Base-by-base conservation (phyloP, 37 sponge, comb jelly and placozoan species). In the Crambe crambe region DNA sequence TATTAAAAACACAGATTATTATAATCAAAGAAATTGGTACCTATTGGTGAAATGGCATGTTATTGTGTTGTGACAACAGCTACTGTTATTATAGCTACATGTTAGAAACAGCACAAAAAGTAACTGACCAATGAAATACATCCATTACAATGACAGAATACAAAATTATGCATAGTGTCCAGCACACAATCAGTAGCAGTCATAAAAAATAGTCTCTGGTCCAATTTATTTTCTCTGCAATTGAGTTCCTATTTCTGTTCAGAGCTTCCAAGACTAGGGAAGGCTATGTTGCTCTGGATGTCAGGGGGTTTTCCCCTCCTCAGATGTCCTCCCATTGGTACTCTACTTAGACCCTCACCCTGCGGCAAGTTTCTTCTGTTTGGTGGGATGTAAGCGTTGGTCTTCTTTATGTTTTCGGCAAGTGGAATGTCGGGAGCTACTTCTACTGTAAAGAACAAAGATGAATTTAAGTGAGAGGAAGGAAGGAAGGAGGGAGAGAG, bases 371-470 rank as follows among this genome's bases (percentile, higher is more conserved):
- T 5, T 65, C 31, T 65, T 65, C 66, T 17, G 35, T 32, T 30
- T 18, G 66, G 66, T 17, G 66, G 66, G 10, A 65, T 9, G 30
- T 65, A 65, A 2, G 10, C 66, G 15, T 34, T 34, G 3, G 66
- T 6, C 35, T 65, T 65, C 9, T 8, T 30, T 29, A 30, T 5
- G 10, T 5, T 2, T 12, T 8, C 30, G 31, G 66, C 34, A 6
- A 2, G 34, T 30, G 66, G 66, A 5, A 31, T 65, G 35, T 65
- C 66, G 25, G 66, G 66, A 5, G 3, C 66, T 5, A 65, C 66
- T 65, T 65, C 66, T 17, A 31, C 66, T 65, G 66, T 17, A 65
- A 18, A 58, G 54, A 51, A 51, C 9, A 51, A 51, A 51, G 54
- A 18, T 51, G 9, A 9, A 51, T 51, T 9, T 9, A 51, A 51